These are phyloP conservation scores for Acromyrmex heyeri DNA, from an alignment of 1,140 invertebrate species.

Conservation along the genomic window DNA sequence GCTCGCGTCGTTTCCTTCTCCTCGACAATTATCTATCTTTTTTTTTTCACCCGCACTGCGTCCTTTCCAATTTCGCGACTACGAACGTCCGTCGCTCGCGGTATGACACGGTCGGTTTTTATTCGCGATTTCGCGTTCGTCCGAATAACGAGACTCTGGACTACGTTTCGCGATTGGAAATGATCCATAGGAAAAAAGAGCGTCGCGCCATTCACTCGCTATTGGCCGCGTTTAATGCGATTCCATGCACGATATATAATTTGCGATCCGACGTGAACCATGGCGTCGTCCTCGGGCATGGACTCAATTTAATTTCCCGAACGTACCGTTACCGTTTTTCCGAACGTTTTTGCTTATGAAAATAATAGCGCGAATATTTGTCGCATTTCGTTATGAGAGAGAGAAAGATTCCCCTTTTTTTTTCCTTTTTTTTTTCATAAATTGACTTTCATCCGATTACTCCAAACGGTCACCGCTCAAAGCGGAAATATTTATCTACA, in stretches of 20 bases:
- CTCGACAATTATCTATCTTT: slow-evolving; percentile 53
- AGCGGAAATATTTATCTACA: slow-evolving; percentile 25
- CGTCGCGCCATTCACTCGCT: neutral
- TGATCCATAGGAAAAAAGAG: slow-evolving; percentile 39
- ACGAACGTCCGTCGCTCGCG: neutral
- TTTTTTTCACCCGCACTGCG: neutral
- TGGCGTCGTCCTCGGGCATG: slow-evolving; percentile 6
- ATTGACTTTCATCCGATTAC: slow-evolving; percentile 41
- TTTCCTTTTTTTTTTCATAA: neutral
- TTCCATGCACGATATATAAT: slow-evolving; percentile 51
- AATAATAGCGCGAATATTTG: slow-evolving; percentile 49
- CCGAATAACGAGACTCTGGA: slow-evolving; percentile 39
- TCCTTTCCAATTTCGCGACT: slow-evolving; percentile 44
- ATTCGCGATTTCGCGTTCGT: slow-evolving; percentile 57
- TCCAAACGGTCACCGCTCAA: slow-evolving; percentile 11
- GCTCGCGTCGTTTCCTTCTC: slow-evolving; percentile 41
- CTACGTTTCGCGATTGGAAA: slow-evolving; percentile 56
- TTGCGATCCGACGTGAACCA: slow-evolving; percentile 31
- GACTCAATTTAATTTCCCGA: slow-evolving; percentile 34
- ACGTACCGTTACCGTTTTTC: slow-evolving; percentile 23
- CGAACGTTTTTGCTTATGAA: slow-evolving; percentile 52
- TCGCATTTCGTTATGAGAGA: neutral
- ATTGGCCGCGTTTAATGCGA: slow-evolving; percentile 54
- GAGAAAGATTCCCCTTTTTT: neutral
- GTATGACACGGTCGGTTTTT: slow-evolving; percentile 30